A percentile compares a stretch with the other conserved stretches of the same genome.
These are phyloP conservation scores for Lasioglossum marginatum DNA, from an alignment of 2,888 invertebrate species.

Conservation along the genomic window DNA sequence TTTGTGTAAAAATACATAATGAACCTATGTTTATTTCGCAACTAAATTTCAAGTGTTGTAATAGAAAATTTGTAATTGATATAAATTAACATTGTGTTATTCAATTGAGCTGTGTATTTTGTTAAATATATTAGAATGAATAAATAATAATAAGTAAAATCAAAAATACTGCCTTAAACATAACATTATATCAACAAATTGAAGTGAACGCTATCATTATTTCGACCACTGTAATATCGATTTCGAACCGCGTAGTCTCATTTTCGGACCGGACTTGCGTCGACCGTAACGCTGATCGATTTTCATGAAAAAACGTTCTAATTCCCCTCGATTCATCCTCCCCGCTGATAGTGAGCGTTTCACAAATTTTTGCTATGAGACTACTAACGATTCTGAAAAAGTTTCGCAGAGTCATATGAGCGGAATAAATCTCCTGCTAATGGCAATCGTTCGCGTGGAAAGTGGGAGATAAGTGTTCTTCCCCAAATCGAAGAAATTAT, in stretches of 20 bases:
- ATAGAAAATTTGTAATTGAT: too few relatives aligned
- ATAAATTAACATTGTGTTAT: too few relatives aligned
- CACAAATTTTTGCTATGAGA: slow-evolving; percentile 4
- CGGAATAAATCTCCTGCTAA: slow-evolving; percentile 24
- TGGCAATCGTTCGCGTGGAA: slow-evolving; percentile 41
- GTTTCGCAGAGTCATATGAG: slow-evolving; percentile 12
- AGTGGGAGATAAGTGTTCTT: slow-evolving; percentile 58
- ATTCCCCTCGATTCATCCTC: background rate
- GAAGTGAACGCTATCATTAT: too few relatives aligned
- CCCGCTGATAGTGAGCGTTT: background rate
- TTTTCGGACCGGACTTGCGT: background rate
- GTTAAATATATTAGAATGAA: too few relatives aligned
- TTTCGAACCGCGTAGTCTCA: background rate
- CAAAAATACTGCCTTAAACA: too few relatives aligned
- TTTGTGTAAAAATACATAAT: too few relatives aligned
- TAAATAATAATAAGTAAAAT: too few relatives aligned
- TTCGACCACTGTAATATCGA: too few relatives aligned
- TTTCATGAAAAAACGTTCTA: background rate
- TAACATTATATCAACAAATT: too few relatives aligned
- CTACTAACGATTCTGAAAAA: slow-evolving; percentile 21
- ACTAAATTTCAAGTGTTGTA: too few relatives aligned
- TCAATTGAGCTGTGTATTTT: too few relatives aligned
- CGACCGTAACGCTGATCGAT: background rate
- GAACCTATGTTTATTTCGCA: too few relatives aligned
- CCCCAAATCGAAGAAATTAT: slow-evolving; percentile 38